Conservation (phyloP, 2,113 vertebrate genomes). For the Castor canadensis region DNA sequence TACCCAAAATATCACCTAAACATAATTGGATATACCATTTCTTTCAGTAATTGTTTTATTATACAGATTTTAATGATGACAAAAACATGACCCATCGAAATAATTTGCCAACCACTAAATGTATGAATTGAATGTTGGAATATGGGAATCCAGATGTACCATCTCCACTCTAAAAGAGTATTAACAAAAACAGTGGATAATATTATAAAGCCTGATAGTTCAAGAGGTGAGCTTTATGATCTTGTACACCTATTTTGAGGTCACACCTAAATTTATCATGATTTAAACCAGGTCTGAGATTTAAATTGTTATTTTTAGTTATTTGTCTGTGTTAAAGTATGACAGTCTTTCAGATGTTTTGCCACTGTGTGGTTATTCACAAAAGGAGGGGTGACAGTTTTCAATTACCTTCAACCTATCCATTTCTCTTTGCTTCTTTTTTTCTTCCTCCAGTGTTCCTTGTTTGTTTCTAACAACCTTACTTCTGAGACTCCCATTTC, state of each 20-base stretch:
- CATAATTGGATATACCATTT: slow-evolving; percentile 56
- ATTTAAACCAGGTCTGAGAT: background rate
- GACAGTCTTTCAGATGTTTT: background rate
- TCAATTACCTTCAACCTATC: background rate
- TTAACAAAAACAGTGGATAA: background rate
- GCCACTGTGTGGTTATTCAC: background rate
- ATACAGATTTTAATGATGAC: background rate
- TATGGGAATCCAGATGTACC: background rate
- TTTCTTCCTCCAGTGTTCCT: background rate
- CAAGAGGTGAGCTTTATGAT: background rate
- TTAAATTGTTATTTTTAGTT: background rate
- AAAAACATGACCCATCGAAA: background rate
- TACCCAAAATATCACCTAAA: slow-evolving; percentile 62
- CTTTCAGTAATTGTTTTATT: slow-evolving; percentile 56
- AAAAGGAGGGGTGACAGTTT: background rate
- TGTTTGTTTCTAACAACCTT: background rate
- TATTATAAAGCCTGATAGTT: background rate
- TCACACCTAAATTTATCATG: background rate
- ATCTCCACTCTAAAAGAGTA: background rate
- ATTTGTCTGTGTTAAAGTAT: background rate
- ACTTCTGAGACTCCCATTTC: background rate
- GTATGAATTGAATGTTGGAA: background rate
- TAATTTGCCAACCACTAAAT: background rate
- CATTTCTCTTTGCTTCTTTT: background rate
- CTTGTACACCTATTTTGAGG: background rate